Evolutionary conservation across 2,888 invertebrate genomes (phyloP).

Genomic region (Zygaena filipendulae): DNA sequence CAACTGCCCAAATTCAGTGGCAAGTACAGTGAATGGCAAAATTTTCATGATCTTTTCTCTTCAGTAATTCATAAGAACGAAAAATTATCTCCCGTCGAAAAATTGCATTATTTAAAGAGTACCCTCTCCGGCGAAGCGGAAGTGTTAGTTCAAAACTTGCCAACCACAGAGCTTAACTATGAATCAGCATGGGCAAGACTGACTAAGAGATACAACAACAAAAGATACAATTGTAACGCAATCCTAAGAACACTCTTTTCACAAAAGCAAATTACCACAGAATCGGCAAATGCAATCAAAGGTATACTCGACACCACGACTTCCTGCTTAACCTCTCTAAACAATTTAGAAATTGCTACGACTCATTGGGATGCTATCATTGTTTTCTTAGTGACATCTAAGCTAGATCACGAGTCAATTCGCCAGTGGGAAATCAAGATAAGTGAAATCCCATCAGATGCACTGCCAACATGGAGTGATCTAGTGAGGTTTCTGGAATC

Average conservation of each 20-base stretch:
- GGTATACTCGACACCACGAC: neutral
- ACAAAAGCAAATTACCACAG: conserved; percentile 9
- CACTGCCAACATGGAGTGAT: neutral
- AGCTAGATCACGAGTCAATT: neutral
- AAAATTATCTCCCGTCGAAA: conserved; percentile 13
- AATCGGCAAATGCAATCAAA: conserved; percentile 9
- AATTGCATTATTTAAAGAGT: conserved; percentile 18
- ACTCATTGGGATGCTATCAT: neutral
- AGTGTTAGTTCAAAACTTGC: conserved; percentile 13
- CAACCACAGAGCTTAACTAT: conserved; percentile 16
- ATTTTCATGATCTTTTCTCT: conserved; percentile 15
- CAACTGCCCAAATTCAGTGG: conserved; percentile 15
- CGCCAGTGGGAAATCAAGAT: neutral
- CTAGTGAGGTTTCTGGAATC: conserved; percentile 9
- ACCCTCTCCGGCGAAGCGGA: conserved; percentile 16
- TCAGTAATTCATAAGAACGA: conserved; percentile 16
- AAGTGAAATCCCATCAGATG: too few relatives aligned
- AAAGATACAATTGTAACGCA: conserved; percentile 14
- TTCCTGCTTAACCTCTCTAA: neutral
- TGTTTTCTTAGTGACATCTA: neutral
- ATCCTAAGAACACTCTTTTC: conserved; percentile 15
- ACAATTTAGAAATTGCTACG: neutral
- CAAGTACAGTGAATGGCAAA: conserved; percentile 16
- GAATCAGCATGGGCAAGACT: conserved; percentile 15
- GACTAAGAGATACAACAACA: too few relatives aligned